These are phyloP conservation scores for Tinea pellionella DNA, from an alignment of 2,888 invertebrate species.

Conservation along the genomic window DNA sequence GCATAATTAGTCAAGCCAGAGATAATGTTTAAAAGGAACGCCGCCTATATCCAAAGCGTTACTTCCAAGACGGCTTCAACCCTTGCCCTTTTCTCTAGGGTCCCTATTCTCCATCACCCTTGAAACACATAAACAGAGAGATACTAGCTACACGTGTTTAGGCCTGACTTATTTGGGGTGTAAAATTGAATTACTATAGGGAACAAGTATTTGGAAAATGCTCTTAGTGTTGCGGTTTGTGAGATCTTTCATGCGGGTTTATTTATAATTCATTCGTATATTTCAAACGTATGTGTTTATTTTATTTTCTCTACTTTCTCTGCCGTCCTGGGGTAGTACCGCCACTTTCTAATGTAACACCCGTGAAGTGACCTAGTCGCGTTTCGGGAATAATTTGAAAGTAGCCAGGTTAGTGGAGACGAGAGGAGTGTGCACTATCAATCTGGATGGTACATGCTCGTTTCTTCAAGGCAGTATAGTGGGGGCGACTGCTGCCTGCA, in stretches of 20 bases:
- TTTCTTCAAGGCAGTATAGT: no score
- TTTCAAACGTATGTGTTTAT: no score
- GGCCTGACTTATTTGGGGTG: slow-evolving; percentile 41
- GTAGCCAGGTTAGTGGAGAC: no score
- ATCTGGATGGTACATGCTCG: no score
- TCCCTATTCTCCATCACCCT: neutral
- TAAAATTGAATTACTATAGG: slow-evolving; percentile 45
- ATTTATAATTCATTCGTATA: neutral
- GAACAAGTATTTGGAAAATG: slow-evolving; percentile 40
- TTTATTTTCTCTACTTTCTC: no score
- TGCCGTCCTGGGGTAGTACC: no score
- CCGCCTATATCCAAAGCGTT: slow-evolving; percentile 3
- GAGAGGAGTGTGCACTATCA: no score
- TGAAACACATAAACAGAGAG: slow-evolving; percentile 16
- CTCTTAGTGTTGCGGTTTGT: slow-evolving; percentile 30
- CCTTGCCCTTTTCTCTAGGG: neutral
- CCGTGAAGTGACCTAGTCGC: no score
- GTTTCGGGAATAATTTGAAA: no score
- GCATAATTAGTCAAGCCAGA: slow-evolving; percentile 48
- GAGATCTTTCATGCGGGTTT: slow-evolving; percentile 16
- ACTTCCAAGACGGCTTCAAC: slow-evolving; percentile 2
- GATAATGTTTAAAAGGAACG: slow-evolving; percentile 44
- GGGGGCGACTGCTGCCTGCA: no score
- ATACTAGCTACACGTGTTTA: slow-evolving; percentile 34
- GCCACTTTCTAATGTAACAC: no score